These are phyloP conservation scores for Stenodera caucasica DNA, from an alignment of 2,888 invertebrate genomes.

Conservation along the genomic window DNA sequence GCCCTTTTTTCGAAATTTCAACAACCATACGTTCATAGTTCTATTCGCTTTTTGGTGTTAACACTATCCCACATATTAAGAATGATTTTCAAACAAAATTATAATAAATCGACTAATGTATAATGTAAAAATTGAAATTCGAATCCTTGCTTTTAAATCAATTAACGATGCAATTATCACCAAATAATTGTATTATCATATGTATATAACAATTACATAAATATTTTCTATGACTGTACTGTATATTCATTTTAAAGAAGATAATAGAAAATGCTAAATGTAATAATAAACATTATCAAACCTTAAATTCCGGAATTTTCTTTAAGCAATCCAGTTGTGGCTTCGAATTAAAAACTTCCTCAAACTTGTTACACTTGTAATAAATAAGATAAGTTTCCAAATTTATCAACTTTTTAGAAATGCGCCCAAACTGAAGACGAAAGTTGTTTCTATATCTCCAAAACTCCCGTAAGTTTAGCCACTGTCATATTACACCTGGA, in stretches of 20 bases:
- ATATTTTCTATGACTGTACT: conserved; percentile 45
- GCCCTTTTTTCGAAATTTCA: conserved; percentile 16
- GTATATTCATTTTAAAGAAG: conserved; percentile 40
- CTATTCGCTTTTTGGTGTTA: conserved; percentile 43
- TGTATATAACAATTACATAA: conserved; percentile 30
- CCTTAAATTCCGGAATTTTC: neutral
- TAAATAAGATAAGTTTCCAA: too few relatives aligned
- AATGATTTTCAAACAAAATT: neutral
- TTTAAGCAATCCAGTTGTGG: too few relatives aligned
- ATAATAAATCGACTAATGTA: neutral
- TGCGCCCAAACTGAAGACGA: too few relatives aligned
- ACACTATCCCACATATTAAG: conserved; percentile 18
- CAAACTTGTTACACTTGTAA: too few relatives aligned
- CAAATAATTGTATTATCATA: conserved; percentile 36
- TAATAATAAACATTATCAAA: conserved; percentile 24
- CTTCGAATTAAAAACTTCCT: too few relatives aligned
- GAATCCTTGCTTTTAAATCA: conserved; percentile 26
- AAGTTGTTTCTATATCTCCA: too few relatives aligned
- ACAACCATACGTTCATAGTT: conserved; percentile 35
- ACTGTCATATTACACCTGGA: too few relatives aligned
- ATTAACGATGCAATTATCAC: conserved; percentile 19
- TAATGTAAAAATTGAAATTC: conserved; percentile 5
- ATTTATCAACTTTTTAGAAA: too few relatives aligned
- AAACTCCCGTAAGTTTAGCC: too few relatives aligned
- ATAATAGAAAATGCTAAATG: conserved; percentile 36